phyloP scores from a whole-genome alignment of 2,888 invertebrate species.

The Hyles lineata region DNA sequence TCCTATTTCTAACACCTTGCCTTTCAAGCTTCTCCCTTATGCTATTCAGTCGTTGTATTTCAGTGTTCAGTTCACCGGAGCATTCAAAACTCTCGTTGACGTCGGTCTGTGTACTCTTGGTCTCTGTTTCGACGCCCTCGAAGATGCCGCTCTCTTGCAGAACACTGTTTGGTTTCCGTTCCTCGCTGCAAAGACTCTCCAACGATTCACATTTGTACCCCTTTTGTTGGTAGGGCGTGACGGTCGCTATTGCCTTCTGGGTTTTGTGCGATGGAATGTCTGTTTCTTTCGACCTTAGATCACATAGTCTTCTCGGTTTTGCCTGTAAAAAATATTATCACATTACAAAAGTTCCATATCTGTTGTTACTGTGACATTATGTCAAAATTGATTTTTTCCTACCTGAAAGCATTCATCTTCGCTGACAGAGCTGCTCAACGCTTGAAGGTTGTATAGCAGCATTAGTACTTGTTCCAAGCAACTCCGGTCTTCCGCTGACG shows the following conservation, averaged over 20 bases:
- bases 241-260: conserved; percentile 86
- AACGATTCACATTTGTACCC: conserved; percentile 78
- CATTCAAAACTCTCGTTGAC: conserved; percentile 82
- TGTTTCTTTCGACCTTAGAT: conserved; percentile 73
- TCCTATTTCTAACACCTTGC: conserved; percentile 82
- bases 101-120: conserved; percentile 84
- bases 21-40: conserved; percentile 87
- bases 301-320: conserved; percentile 77
- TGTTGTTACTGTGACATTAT: conserved; percentile 29
- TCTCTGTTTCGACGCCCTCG: conserved; percentile 84
- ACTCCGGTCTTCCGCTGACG: conserved; percentile 84
- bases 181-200: conserved; percentile 76
- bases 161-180: conserved; percentile 82
- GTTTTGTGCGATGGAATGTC: conserved; percentile 75
- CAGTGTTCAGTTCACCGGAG: conserved; percentile 84
- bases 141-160: conserved; percentile 91
- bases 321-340: conserved; percentile 57
- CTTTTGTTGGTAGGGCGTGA: conserved; percentile 85
- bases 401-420: conserved; percentile 85
- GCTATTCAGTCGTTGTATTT: conserved; percentile 87
- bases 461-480: conserved; percentile 87
- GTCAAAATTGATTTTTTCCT: conserved; percentile 25
- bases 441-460: conserved; percentile 86
- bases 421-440: conserved; percentile 82
- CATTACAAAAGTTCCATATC: conserved; percentile 25